Conservation (phyloP, 1,140 invertebrate species). For the Stenopsyche tienmushanensis region DNA sequence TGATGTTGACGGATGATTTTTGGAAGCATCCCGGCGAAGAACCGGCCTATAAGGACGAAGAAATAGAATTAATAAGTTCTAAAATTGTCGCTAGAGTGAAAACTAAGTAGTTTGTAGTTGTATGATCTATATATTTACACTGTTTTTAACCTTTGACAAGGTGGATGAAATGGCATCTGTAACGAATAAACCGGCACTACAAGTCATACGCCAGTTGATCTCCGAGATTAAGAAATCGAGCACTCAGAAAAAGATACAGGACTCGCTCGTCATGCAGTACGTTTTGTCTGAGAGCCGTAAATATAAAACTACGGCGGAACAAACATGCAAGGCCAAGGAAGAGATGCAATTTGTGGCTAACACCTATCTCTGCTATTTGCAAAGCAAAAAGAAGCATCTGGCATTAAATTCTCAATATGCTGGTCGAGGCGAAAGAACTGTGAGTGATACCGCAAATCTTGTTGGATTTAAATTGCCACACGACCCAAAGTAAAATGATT, state of each 20-base stretch:
- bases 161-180: constrained; percentile 48
- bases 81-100: constrained; percentile 40
- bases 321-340: constrained; percentile 76
- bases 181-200: constrained; percentile 53
- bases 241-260: constrained; percentile 54
- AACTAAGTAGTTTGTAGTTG: too few species aligned
- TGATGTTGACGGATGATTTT: constrained; percentile 54
- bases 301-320: constrained; percentile 74
- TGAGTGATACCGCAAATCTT: constrained; percentile 75
- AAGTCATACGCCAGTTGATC: constrained; percentile 59
- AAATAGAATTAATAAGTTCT: constrained; percentile 61
- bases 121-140: background rate
- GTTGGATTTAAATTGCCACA: constrained; percentile 85
- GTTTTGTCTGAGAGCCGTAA: constrained; percentile 70
- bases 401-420: constrained; percentile 72
- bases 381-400: constrained; percentile 64
- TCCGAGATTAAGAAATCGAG: constrained; percentile 61
- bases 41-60: constrained; percentile 58
- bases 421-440: constrained; percentile 72
- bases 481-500: constrained; percentile 50
- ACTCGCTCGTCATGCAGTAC: constrained; percentile 64
- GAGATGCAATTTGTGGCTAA: constrained; percentile 71
- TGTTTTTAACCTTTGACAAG: background rate
- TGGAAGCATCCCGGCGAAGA: constrained; percentile 56
- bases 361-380: constrained; percentile 75